These are phyloP conservation scores for Phenganax marumi DNA, from an alignment of 92 coral and sea anemone genomes.

Conservation along the genomic window DNA sequence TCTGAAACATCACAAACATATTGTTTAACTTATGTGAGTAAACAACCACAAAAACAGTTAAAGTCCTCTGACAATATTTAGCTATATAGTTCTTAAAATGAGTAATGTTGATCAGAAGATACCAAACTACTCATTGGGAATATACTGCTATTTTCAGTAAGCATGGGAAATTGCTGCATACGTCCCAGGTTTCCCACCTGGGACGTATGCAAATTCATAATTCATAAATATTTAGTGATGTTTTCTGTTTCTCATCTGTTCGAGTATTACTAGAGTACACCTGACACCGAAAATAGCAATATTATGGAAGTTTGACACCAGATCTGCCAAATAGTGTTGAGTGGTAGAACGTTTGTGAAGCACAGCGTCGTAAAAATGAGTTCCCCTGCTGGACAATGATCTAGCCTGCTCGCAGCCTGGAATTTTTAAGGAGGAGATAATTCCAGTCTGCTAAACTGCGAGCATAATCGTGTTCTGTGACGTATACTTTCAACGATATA, in stretches of 20 bases:
- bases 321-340: too few species aligned
- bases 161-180: conserved; percentile 24
- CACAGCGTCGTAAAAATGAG: too few species aligned
- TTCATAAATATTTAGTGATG: conserved; percentile 42
- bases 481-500: too few species aligned
- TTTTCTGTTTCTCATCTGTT: conserved; percentile 29
- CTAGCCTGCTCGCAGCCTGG: too few species aligned
- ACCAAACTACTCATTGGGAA: conserved; percentile 12
- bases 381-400: too few species aligned
- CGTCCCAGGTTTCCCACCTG: conserved; percentile 41
- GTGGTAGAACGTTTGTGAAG: too few species aligned
- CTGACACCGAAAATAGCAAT: too few species aligned
- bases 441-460: too few species aligned
- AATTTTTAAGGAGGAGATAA: too few species aligned
- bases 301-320: too few species aligned
- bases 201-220: not conserved
- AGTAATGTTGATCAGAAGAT: conserved; percentile 23
- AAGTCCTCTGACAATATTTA: not conserved
- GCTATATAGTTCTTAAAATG: not conserved
- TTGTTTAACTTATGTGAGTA: not conserved
- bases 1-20: not conserved
- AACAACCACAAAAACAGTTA: not conserved
- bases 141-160: not conserved
- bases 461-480: too few species aligned
- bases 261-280: too few species aligned